Percentiles rank a stretch among this genome's conserved stretches.
Evolutionary conservation across 2,888 invertebrate genomes (phyloP).

Genomic region (Hypselothyrea guttata): DNA sequence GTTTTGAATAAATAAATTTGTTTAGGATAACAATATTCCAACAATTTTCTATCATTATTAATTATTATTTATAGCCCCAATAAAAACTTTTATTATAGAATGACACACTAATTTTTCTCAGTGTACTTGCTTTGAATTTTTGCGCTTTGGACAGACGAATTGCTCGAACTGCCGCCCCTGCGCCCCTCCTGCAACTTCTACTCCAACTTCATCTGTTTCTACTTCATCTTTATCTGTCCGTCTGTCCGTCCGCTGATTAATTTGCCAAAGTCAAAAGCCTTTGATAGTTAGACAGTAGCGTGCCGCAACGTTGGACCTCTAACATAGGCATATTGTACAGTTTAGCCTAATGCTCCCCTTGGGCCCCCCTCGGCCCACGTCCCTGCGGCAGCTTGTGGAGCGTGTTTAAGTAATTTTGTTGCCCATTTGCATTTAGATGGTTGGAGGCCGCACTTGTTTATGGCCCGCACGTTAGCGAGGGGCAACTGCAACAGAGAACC

Average conservation of each 20-base stretch:
- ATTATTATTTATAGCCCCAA: too few relatives aligned
- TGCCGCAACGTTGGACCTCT: conserved; percentile 69
- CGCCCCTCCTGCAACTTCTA: not conserved
- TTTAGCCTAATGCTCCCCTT: conserved; percentile 29
- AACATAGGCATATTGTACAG: conserved; percentile 47
- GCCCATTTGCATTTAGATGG: conserved; percentile 72
- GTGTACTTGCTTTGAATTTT: conserved; percentile 41
- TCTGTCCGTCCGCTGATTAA: conserved; percentile 55
- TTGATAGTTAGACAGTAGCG: conserved; percentile 69
- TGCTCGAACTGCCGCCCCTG: conserved; percentile 5
- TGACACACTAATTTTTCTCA: too few relatives aligned
- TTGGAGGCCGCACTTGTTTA: conserved; percentile 68
- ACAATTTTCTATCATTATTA: too few relatives aligned
- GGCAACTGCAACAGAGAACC: not conserved
- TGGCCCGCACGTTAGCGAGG: conserved; percentile 57
- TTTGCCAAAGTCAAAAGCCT: conserved; percentile 76
- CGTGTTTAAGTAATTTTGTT: conserved; percentile 64
- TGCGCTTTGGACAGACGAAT: conserved; percentile 58
- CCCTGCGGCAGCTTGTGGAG: conserved; percentile 14
- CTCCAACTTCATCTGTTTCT: not conserved
- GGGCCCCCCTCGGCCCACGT: not conserved
- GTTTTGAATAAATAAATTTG: too few relatives aligned
- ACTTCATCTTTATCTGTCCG: conserved; percentile 7
- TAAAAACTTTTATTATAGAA: too few relatives aligned
- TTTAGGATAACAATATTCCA: too few relatives aligned